Conservation (phyloP, 2,113 vertebrate genomes). For the Ranitomeya imitator region DNA sequence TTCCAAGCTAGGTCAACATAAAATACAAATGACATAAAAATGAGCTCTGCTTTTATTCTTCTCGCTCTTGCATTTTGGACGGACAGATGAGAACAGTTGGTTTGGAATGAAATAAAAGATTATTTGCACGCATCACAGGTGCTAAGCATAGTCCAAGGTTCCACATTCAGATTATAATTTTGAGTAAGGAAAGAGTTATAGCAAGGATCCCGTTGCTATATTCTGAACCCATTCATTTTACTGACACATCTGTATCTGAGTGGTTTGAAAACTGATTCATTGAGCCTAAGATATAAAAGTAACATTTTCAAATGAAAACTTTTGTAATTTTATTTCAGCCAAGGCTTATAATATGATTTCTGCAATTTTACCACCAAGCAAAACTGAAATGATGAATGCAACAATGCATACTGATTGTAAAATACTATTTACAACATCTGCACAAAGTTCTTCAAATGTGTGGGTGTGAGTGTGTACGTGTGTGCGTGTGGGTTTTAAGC, state of each 20-base stretch:
- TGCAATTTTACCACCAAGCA: not conserved
- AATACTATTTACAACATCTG: no score
- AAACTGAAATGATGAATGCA: not conserved
- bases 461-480: no score
- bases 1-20: slow-evolving; percentile 58
- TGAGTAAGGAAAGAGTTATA: slow-evolving; percentile 26
- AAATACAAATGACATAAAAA: slow-evolving; percentile 59
- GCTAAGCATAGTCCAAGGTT: slow-evolving; percentile 50
- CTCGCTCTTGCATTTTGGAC: slow-evolving; percentile 45
- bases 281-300: not conserved
- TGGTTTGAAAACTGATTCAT: not conserved
- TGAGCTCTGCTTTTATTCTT: slow-evolving; percentile 54
- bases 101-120: slow-evolving; percentile 53
- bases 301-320: not conserved
- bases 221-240: slow-evolving; percentile 1
- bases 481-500: no score
- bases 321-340: not conserved
- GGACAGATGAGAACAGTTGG: slow-evolving; percentile 46
- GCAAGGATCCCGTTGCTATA: not conserved
- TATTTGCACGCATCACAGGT: slow-evolving; percentile 43
- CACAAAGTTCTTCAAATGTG: no score
- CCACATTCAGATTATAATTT: slow-evolving; percentile 17
- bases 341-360: not conserved
- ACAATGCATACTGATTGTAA: not conserved
- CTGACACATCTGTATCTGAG: slow-evolving; percentile 20